These are phyloP conservation scores for Nycticebus coucang DNA, from an alignment of 2,113 vertebrate genomes.

Conservation along the genomic window DNA sequence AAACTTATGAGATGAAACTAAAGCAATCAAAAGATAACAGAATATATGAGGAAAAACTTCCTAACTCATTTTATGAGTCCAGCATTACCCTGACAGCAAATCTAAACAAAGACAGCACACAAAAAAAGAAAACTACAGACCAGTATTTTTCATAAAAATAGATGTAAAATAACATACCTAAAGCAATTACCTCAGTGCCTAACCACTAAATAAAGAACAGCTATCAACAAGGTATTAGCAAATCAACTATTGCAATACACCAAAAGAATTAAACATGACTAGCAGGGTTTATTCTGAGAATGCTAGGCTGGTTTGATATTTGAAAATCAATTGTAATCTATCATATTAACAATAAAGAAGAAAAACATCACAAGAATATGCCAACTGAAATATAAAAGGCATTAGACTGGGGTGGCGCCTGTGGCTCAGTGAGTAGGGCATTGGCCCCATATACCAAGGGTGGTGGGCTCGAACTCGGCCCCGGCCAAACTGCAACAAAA, in stretches of 20 bases:
- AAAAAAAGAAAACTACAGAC: background rate
- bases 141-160: background rate
- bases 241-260: background rate
- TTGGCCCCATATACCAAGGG: too few relatives aligned
- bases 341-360: background rate
- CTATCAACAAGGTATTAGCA: background rate
- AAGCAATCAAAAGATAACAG: background rate
- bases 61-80: background rate
- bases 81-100: background rate
- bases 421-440: too few relatives aligned
- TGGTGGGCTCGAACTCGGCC: too few relatives aligned
- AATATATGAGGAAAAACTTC: background rate
- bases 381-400: background rate
- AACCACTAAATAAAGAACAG: too few relatives aligned
- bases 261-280: background rate
- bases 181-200: too few relatives aligned
- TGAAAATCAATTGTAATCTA: background rate
- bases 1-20: slow-evolving; percentile 25
- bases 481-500: too few relatives aligned
- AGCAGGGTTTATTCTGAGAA: background rate
- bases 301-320: background rate
- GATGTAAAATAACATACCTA: background rate
- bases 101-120: background rate
- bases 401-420: background rate
- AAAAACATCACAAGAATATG: background rate